Percentiles rank a stretch among this genome's conserved stretches.
Evolutionary conservation across 2,888 invertebrate genomes (phyloP).

Genomic region (Ichneumoninae sp.): DNA sequence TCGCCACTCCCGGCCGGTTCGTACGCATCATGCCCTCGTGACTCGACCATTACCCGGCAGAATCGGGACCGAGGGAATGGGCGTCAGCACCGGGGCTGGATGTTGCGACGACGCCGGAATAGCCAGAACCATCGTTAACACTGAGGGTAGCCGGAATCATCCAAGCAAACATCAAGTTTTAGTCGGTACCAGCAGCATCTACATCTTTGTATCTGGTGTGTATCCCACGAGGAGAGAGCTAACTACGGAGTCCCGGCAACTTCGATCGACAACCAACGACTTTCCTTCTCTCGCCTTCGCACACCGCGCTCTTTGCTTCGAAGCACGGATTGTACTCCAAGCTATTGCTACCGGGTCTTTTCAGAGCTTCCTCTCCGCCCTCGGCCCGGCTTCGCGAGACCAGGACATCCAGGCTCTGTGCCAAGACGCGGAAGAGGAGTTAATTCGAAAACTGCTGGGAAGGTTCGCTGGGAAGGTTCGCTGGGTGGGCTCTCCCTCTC

Average conservation of each 20-base stretch:
- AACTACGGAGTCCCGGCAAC: slow-evolving; percentile 34
- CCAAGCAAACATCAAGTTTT: slow-evolving; percentile 24
- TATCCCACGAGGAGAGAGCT: not conserved
- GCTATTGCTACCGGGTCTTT: slow-evolving; percentile 47
- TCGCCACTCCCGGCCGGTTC: slow-evolving; percentile 37
- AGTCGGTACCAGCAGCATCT: slow-evolving; percentile 17
- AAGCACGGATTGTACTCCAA: slow-evolving; percentile 52
- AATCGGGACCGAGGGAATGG: slow-evolving; percentile 23
- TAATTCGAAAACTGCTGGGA: slow-evolving; percentile 77
- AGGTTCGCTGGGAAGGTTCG: slow-evolving; percentile 66
- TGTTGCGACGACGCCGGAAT: slow-evolving; percentile 25
- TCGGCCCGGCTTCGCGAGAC: slow-evolving; percentile 8
- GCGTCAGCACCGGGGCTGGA: not conserved
- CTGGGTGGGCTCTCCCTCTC: slow-evolving; percentile 35
- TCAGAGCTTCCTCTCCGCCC: slow-evolving; percentile 34
- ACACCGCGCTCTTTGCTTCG: slow-evolving; percentile 14
- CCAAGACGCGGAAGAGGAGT: slow-evolving; percentile 72
- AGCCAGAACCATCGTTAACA: slow-evolving; percentile 4
- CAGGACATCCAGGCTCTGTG: slow-evolving; percentile 69
- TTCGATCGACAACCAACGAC: slow-evolving; percentile 25
- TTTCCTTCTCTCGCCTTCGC: slow-evolving; percentile 14
- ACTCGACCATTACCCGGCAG: slow-evolving; percentile 45
- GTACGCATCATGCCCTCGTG: slow-evolving; percentile 56
- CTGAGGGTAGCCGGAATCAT: slow-evolving; percentile 15
- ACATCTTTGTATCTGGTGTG: slow-evolving; percentile 7